Evolutionary conservation across 1,140 invertebrate species (phyloP), one percentile per base, ranked within the genome.

Genomic region (Delia radicum): DNA sequence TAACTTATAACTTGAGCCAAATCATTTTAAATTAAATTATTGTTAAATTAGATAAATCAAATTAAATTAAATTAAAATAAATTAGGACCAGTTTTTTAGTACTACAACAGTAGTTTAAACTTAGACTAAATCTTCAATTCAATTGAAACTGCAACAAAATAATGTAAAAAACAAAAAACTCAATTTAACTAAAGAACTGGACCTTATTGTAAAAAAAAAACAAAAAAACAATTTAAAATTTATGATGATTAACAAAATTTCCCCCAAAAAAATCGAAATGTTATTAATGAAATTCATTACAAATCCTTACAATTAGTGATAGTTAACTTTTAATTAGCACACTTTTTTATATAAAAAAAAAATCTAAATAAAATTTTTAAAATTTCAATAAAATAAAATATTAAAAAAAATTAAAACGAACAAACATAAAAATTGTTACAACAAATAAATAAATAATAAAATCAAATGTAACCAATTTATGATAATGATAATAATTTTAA

Each of bases 1-100:
- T 24, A 85, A 81, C 65, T 85, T 85, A 85, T 85, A 85, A 85
- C 83, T 85, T 83, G 76, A 83, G 74, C 74, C 74, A 61, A 76
- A 76, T 13, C 6, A 18, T 37, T 31, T 73, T 65, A 13, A 46
- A 55, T 21, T 55, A 2, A 42, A 1, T 12, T 10, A 10, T 15
- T 65, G 13, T 28, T 65, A 33, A 37, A 69, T 69, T 69, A 69
- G 65, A 69, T 69, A 69, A 69, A 69, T 37, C 8, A n/a, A n/a
- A n/a, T 37, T 37, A 10, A 37, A 13, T 37, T n/a, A 69, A 33
- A 12, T 33, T 33, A 28, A 69, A 67, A 67, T 31, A 31, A 67
- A 29, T 55, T 55, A 55, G 48, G 48, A 55, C 48, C 48, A 55
- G 48, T 55, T 55, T 55, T 55, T 55, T 55, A 55, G 48, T 55